Percentiles rank a stretch among this genome's conserved stretches.
Conservation (phyloP, 2,113 vertebrate species). For the Garra rufa region DNA sequence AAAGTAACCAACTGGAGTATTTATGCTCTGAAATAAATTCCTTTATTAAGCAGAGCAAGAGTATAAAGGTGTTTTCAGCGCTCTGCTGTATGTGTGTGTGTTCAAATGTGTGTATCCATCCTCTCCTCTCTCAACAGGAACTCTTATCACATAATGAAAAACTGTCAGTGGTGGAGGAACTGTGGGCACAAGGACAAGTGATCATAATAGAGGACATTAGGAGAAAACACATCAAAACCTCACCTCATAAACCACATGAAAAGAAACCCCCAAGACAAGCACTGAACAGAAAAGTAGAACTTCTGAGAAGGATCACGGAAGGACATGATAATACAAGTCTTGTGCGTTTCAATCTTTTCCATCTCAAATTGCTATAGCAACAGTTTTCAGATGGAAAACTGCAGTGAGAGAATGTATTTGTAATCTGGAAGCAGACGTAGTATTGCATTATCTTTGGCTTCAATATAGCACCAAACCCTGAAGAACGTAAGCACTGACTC, state of each 20-base stretch:
- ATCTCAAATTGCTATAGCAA: neutral
- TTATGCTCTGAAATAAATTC: neutral
- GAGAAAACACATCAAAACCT: constrained; percentile 19
- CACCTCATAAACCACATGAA: neutral
- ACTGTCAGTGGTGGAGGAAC: constrained; percentile 36
- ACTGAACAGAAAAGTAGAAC: neutral
- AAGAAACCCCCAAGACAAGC: neutral
- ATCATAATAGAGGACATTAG: constrained; percentile 41
- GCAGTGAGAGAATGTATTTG: neutral
- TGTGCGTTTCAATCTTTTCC: neutral
- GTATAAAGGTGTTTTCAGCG: neutral
- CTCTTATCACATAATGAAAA: constrained; percentile 66
- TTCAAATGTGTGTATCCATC: constrained; percentile 20
- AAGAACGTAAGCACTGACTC: neutral
- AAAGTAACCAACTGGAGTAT: neutral
- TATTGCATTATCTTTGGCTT: neutral
- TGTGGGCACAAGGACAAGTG: constrained; percentile 49
- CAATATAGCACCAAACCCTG: neutral
- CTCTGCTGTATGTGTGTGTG: constrained; percentile 16
- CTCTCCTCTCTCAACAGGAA: constrained; percentile 53
- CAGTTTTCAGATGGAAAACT: neutral
- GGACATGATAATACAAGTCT: neutral
- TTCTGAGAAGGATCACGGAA: neutral
- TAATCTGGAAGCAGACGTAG: neutral
- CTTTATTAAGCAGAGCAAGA: constrained; percentile 9